Percentiles rank a stretch among this genome's conserved stretches.
Conservation (phyloP, 2,797 vertebrate species). For the Gobio occitaniae region DNA sequence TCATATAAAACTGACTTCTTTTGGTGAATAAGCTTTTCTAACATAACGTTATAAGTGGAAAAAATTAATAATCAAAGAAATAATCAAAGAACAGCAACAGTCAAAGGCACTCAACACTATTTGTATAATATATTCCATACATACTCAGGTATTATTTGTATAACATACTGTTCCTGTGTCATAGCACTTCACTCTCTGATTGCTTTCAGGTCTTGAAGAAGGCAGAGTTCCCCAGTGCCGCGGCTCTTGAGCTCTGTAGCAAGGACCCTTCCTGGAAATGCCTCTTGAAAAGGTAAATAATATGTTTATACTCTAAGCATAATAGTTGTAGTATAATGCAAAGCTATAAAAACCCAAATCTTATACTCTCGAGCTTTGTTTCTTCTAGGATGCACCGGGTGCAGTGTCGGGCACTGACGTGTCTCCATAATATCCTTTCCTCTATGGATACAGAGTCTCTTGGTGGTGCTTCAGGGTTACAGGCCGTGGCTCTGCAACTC, state of each 20-base stretch:
- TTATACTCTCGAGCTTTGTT: background rate
- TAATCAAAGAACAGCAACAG: background rate
- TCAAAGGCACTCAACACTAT: background rate
- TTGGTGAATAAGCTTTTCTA: background rate
- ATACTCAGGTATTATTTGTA: background rate
- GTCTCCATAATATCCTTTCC: conserved; percentile 92
- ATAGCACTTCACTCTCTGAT: background rate
- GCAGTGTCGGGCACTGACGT: conserved; percentile 90
- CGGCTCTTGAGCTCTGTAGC: conserved; percentile 84
- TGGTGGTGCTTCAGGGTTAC: conserved; percentile 86
- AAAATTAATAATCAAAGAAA: background rate
- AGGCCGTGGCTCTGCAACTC: conserved; percentile 88
- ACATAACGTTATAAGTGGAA: background rate
- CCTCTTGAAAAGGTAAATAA: conserved; percentile 89
- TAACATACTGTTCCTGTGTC: background rate
- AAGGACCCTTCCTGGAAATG: conserved; percentile 85
- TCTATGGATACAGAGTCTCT: conserved; percentile 88
- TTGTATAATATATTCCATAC: background rate
- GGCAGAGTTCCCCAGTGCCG: conserved; percentile 84
- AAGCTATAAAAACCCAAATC: background rate
- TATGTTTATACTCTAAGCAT: no score
- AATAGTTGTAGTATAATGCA: background rate
- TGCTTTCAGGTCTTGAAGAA: conserved; percentile 90
- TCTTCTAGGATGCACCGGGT: conserved; percentile 85
- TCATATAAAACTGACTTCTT: background rate